These are phyloP conservation scores for Phycodurus eques DNA, from an alignment of 2,113 vertebrate genomes.

Conservation along the genomic window DNA sequence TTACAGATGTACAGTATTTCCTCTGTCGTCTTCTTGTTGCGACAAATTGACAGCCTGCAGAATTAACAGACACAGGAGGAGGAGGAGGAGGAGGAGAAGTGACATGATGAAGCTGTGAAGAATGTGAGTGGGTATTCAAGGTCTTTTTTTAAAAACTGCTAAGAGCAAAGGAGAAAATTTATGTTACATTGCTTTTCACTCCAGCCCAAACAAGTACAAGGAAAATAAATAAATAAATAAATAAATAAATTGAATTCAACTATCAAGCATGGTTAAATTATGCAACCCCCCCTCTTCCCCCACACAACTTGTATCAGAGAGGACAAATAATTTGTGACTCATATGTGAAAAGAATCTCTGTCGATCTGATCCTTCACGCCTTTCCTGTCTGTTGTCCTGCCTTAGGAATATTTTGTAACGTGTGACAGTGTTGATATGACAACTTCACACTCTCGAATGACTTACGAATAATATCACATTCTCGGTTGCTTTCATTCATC, in stretches of 20 bases:
- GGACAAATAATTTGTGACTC: slow-evolving; percentile 1
- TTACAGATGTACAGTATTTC: neutral
- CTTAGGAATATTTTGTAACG: neutral
- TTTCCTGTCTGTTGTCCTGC: slow-evolving; percentile 2
- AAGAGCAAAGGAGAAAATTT: neutral
- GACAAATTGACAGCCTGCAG: neutral
- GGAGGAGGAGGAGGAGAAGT: slow-evolving; percentile 1
- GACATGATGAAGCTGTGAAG: slow-evolving; percentile 10
- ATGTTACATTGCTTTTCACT: neutral
- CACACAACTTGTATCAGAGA: neutral
- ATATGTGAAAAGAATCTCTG: neutral
- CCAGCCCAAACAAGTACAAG: neutral
- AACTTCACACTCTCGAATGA: neutral
- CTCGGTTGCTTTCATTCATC: neutral
- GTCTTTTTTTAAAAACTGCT: neutral
- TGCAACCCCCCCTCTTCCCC: neutral
- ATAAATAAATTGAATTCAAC: neutral
- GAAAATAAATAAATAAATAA: neutral
- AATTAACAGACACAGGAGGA: neutral
- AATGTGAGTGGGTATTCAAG: neutral
- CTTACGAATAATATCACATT: neutral
- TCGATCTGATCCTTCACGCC: neutral
- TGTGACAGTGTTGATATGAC: slow-evolving; percentile 5
- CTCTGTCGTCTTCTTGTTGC: neutral
- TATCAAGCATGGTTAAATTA: neutral